A percentile compares a stretch with the other conserved stretches of the same genome.
These are phyloP conservation scores for Megaceryle torquata DNA, from an alignment of 2,113 vertebrate genomes.

Conservation along the genomic window DNA sequence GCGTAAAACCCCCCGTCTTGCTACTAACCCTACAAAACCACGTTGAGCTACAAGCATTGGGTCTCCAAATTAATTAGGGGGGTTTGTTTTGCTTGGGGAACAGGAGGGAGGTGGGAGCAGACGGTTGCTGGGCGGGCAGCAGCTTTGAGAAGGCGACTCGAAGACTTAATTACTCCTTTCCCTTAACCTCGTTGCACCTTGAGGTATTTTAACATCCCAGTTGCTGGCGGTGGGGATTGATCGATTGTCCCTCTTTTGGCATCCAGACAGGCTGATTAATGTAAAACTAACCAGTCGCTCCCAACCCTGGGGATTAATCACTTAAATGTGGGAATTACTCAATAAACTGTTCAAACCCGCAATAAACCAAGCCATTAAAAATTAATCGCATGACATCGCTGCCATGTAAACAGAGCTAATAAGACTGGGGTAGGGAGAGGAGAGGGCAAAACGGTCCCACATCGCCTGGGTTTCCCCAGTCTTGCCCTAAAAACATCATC, in stretches of 20 bases:
- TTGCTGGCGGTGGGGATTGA: constrained; percentile 51
- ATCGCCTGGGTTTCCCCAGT: rapidly evolving
- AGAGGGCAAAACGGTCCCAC: rapidly evolving
- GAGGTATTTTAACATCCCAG: constrained; percentile 49
- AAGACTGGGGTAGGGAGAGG: not conserved
- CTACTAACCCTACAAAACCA: not conserved
- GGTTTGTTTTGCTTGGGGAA: not conserved
- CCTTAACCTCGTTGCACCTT: constrained; percentile 53
- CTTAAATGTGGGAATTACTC: constrained; percentile 74
- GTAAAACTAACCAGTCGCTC: constrained; percentile 51
- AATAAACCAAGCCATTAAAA: constrained; percentile 74
- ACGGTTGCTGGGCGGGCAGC: not conserved
- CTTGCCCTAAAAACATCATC: not conserved
- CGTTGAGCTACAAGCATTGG: not conserved
- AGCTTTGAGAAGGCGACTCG: not conserved
- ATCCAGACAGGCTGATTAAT: constrained; percentile 68
- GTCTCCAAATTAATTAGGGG: not conserved
- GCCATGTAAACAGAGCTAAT: constrained; percentile 65
- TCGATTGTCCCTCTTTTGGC: constrained; percentile 50
- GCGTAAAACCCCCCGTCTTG: not conserved
- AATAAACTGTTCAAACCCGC: constrained; percentile 71
- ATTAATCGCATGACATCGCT: constrained; percentile 71
- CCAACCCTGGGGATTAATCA: constrained; percentile 73
- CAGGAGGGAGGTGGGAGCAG: not conserved
- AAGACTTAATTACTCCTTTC: constrained; percentile 63